These are phyloP conservation scores for Neoascia interrupta DNA, from an alignment of 2,888 invertebrate genomes.

Conservation along the genomic window DNA sequence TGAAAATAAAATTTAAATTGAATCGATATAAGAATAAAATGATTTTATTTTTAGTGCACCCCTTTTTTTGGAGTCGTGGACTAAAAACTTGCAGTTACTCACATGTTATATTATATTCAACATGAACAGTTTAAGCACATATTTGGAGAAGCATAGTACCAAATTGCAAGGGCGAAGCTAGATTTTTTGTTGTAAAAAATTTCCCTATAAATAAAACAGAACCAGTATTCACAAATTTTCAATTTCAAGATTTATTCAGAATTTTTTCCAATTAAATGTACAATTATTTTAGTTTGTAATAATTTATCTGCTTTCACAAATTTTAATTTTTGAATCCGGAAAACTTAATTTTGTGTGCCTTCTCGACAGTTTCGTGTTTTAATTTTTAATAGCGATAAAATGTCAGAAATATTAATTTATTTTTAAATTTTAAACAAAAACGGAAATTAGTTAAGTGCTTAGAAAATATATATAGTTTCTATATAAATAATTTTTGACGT, in stretches of 20 bases:
- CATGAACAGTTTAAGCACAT: too few relatives aligned
- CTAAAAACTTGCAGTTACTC: too few relatives aligned
- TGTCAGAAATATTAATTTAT: too few relatives aligned
- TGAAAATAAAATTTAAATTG: too few relatives aligned
- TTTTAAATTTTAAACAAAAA: background rate
- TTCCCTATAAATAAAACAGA: background rate
- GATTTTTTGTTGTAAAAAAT: too few relatives aligned
- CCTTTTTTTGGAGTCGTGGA: too few relatives aligned
- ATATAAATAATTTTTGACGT: conserved; percentile 52
- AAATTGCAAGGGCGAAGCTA: too few relatives aligned
- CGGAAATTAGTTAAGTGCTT: conserved; percentile 27
- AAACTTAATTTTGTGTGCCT: background rate
- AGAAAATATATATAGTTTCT: conserved; percentile 44
- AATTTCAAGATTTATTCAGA: conserved; percentile 29
- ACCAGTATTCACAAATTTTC: background rate
- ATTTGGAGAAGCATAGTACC: too few relatives aligned
- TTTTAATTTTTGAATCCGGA: background rate
- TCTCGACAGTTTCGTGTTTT: background rate
- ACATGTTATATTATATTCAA: too few relatives aligned
- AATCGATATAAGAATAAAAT: too few relatives aligned
- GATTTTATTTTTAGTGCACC: too few relatives aligned
- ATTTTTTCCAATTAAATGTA: conserved; percentile 17
- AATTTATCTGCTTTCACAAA: background rate
- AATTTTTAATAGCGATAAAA: background rate
- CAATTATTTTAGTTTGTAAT: background rate